Conservation (phyloP, 2,797 vertebrate genomes). For the Prionace glauca region DNA sequence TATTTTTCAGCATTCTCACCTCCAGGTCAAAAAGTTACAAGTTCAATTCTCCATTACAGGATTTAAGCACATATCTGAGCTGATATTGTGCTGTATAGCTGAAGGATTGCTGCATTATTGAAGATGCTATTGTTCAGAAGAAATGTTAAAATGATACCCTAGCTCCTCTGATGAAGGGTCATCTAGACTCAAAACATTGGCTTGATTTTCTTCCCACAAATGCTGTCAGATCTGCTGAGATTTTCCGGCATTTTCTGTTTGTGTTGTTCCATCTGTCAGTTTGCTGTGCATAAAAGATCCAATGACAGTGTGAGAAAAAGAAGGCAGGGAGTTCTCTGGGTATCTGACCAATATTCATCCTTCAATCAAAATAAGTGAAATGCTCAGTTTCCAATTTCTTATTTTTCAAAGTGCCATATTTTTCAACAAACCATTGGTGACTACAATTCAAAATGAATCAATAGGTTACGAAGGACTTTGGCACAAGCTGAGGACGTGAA, state of each 20-base stretch:
- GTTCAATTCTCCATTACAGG: not conserved
- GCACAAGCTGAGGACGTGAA: not conserved
- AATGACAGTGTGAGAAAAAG: not conserved
- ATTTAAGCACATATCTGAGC: not conserved
- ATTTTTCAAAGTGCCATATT: not conserved
- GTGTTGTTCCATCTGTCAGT: not conserved
- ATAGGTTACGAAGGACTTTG: not conserved
- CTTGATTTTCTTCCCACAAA: no score
- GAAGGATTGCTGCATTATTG: no score
- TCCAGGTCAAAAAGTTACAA: not conserved
- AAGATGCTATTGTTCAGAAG: not conserved
- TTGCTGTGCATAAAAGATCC: not conserved
- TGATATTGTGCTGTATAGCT: not conserved
- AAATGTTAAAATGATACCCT: not conserved
- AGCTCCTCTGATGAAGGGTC: no score
- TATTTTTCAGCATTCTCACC: not conserved
- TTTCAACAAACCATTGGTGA: not conserved
- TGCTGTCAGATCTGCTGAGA: no score
- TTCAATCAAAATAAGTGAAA: not conserved
- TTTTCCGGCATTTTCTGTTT: no score
- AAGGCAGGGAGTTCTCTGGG: not conserved
- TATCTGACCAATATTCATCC: not conserved
- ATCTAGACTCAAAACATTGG: no score
- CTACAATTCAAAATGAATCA: not conserved
- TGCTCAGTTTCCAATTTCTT: not conserved